phyloP scores from a whole-genome alignment of 1,140 invertebrate genomes.

The Metaphire vulgaris region DNA sequence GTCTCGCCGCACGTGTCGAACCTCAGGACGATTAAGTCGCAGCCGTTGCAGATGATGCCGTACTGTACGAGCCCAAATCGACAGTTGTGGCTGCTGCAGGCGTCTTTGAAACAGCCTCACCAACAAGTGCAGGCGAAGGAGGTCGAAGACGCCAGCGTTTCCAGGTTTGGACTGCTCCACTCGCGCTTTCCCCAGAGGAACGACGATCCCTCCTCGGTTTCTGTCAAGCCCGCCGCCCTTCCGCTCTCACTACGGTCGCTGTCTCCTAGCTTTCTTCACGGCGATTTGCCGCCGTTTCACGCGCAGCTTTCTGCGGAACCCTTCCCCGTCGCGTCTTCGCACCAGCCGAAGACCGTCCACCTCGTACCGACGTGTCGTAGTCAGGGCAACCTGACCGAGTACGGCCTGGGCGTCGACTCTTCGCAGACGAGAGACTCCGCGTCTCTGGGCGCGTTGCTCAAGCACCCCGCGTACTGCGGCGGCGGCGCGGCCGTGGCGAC shows the following conservation, averaged over 20 bases:
- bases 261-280: neutral
- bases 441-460: neutral
- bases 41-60: neutral
- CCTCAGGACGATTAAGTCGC: neutral
- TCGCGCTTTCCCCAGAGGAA: neutral
- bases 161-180: neutral
- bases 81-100: neutral
- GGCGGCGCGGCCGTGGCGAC: neutral
- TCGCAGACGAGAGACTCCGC: neutral
- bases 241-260: neutral
- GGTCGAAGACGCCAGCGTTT: no score
- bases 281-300: neutral
- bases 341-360: neutral
- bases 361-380: constrained; percentile 9
- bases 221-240: no score
- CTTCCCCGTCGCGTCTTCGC: neutral
- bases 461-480: neutral
- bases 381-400: constrained; percentile 1
- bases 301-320: neutral
- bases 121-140: no score
- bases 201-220: neutral
- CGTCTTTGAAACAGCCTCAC: neutral
- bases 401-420: neutral
- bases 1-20: neutral
- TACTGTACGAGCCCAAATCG: neutral